Evolutionary conservation across 1,140 invertebrate genomes (phyloP), one percentile per base, ranked within the genome.

Genomic region (Drosophila ananassae): DNA sequence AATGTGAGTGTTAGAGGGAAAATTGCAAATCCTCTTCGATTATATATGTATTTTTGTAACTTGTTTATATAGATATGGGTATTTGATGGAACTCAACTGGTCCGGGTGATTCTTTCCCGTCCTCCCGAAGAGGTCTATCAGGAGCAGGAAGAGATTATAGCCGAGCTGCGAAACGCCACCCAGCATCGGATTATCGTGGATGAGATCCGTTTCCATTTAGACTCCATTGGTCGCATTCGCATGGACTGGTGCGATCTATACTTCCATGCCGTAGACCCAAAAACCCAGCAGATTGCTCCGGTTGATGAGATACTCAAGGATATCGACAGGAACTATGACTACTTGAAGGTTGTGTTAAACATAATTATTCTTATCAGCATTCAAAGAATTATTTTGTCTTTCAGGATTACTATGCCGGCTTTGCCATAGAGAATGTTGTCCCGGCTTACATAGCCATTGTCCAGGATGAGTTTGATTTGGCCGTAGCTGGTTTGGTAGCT

Each of bases 241-340:
- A 93, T 94, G 91, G 94, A 96, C 85, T 96, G 96, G 96, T 97
- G 96, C 87, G 97, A 98, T 89, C 95, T 98, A 91, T 97, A 97
- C 83, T 93, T 98, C 57, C 95, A 97, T 84, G 96, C 97, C 0
- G 96, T 98, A 0, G 96, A 98, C 90, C 94, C 94, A 2, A 92
- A 93, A 69, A 95, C 94, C 0, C 94, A 96, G 81, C 95, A 95
- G 30, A 97, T 98, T 52, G 93, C 96, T 6, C 94, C 96, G 0
- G 95, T 97, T 25, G 95, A 96, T 39, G 94, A 96, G 62, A 96
- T 97, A 7, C 92, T 98, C 2, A 96, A 97, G 92, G 94, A 95
- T 7, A 96, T 98, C 51, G 97, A 98, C 92, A 94, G 95, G 4
- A 96, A 97, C 90, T 97, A 97, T 83, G 96, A 97, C 81, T 95